phyloP scores from a whole-genome alignment of 1,140 invertebrate genomes.

The Callitettix versicolor region DNA sequence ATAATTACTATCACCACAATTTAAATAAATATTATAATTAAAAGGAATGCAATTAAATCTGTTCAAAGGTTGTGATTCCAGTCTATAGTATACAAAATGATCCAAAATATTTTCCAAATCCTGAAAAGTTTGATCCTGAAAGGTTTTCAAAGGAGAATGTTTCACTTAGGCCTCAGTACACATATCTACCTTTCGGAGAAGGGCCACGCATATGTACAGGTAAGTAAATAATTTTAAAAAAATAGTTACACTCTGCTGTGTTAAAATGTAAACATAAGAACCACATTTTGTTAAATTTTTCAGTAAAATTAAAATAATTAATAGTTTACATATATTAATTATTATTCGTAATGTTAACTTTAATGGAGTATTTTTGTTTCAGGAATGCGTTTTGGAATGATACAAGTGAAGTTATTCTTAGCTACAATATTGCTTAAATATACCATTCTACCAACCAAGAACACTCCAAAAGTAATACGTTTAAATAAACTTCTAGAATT shows the following conservation, averaged over 20 bases:
- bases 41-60: too few relatives aligned
- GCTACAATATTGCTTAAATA: background rate
- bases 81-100: constrained; percentile 47
- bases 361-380: too few relatives aligned
- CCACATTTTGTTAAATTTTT: too few relatives aligned
- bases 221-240: constrained; percentile 19
- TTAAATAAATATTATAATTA: too few relatives aligned
- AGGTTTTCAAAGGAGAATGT: constrained; percentile 47
- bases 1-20: too few relatives aligned
- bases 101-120: constrained; percentile 52
- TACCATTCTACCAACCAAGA: background rate
- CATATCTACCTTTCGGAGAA: constrained; percentile 50
- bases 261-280: too few relatives aligned
- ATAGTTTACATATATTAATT: background rate
- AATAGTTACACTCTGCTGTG: too few relatives aligned
- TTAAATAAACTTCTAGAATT: too few relatives aligned
- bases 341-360: background rate
- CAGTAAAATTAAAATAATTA: background rate
- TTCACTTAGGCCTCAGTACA: constrained; percentile 30
- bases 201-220: constrained; percentile 51
- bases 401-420: background rate
- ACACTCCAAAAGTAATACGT: background rate
- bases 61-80: constrained; percentile 42
- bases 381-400: background rate
- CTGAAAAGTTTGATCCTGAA: constrained; percentile 60